A percentile compares a stretch with the other conserved stretches of the same genome.
These are phyloP conservation scores for Delphinapterus leucas DNA, from an alignment of 2,113 vertebrate genomes.

Conservation along the genomic window DNA sequence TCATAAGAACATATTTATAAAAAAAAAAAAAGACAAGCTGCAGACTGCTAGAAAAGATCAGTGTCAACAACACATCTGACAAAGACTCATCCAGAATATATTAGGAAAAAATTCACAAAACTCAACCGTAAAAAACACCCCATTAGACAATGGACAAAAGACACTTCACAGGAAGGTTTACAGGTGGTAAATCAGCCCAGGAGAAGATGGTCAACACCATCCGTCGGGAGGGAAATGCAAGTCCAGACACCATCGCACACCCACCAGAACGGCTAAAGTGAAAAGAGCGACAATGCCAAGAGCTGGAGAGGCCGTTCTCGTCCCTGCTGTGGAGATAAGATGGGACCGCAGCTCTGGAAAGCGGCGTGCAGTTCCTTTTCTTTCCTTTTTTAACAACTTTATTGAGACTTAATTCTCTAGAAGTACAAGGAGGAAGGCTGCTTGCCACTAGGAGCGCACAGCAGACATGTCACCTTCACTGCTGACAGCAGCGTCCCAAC, in stretches of 20 bases:
- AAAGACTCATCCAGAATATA: not conserved
- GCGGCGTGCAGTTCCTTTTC: not conserved
- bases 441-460: not conserved
- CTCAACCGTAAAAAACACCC: not conserved
- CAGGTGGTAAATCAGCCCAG: not conserved
- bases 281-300: rapidly evolving
- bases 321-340: not conserved
- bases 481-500: not conserved
- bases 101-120: rapidly evolving
- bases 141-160: not conserved
- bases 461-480: not conserved
- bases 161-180: not conserved
- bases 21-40: no score
- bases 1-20: no score
- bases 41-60: not conserved
- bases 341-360: not conserved
- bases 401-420: not conserved
- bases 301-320: not conserved
- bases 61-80: not conserved
- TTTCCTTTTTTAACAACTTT: not conserved
- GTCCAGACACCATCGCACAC: not conserved
- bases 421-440: not conserved
- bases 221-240: not conserved
- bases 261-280: not conserved
- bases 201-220: not conserved